Percentiles rank a stretch among this genome's conserved stretches.
phyloP scores from a whole-genome alignment of 1,140 invertebrate species.

The Apis florea region DNA sequence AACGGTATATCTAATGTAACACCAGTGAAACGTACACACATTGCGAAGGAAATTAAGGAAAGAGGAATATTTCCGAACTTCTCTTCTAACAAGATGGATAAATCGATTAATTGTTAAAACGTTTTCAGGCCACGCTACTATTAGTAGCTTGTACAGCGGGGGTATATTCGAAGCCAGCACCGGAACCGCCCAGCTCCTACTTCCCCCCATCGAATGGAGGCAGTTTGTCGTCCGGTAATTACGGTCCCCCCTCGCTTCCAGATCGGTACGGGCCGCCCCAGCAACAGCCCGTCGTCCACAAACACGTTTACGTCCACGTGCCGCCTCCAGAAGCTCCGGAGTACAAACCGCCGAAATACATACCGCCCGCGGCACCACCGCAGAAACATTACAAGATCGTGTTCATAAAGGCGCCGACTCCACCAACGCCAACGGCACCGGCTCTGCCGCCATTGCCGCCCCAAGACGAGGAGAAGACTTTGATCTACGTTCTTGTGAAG shows the following conservation, averaged over 20 bases:
- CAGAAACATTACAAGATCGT: conserved; percentile 95
- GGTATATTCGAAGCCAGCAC: conserved; percentile 66
- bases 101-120: not conserved
- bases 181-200: conserved; percentile 72
- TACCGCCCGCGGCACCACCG: conserved; percentile 82
- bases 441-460: conserved; percentile 86
- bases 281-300: conserved; percentile 88
- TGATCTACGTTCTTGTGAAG: conserved; percentile 94
- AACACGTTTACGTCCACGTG: conserved; percentile 93
- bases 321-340: conserved; percentile 89
- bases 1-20: no score
- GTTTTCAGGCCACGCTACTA: conserved; percentile 56
- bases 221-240: conserved; percentile 64
- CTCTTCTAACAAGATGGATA: no score
- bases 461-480: conserved; percentile 92
- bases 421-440: conserved; percentile 88
- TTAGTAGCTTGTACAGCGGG: conserved; percentile 59
- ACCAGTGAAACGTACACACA: no score
- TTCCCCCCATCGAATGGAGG: conserved; percentile 69
- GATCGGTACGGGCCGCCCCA: conserved; percentile 85
- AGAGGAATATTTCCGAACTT: not conserved
- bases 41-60: not conserved
- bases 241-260: conserved; percentile 79
- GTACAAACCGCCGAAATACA: conserved; percentile 83
- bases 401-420: conserved; percentile 92